Percentiles rank a stretch among this genome's conserved stretches.
Conservation (phyloP, 92 coral and sea anemone species). For the Virgularia gustaviana region DNA sequence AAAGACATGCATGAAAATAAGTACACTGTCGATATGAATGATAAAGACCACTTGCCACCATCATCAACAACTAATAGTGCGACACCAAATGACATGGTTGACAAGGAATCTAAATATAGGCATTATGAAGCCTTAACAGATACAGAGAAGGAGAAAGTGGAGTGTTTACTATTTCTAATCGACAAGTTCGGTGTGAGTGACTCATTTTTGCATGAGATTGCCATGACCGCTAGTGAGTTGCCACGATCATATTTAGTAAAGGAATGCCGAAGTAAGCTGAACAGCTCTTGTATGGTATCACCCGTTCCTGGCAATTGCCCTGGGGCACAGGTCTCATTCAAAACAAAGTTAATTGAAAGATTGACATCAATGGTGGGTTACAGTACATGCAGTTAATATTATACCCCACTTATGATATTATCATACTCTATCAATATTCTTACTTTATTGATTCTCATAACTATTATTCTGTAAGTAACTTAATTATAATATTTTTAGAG, state of each 20-base stretch:
- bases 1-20: background rate
- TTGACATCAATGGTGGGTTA: too few species aligned
- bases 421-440: too few species aligned
- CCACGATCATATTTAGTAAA: constrained; percentile 19
- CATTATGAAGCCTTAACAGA: background rate
- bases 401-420: too few species aligned
- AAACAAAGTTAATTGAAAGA: background rate
- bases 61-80: background rate
- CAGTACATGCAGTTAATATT: too few species aligned
- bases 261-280: background rate
- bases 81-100: background rate
- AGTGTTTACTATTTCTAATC: background rate
- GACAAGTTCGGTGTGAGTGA: constrained; percentile 21
- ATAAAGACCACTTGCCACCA: background rate
- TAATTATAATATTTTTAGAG: background rate
- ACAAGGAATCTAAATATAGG: background rate
- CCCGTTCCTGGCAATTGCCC: constrained; percentile 14
- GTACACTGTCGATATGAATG: background rate
- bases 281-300: background rate
- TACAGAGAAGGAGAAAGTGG: constrained; percentile 10
- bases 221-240: background rate
- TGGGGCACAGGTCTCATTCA: constrained; percentile 16
- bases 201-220: constrained; percentile 1
- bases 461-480: too few species aligned
- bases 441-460: too few species aligned